Base-by-base conservation (phyloP, 2,113 vertebrate species). In the Anguilla rostrata region DNA sequence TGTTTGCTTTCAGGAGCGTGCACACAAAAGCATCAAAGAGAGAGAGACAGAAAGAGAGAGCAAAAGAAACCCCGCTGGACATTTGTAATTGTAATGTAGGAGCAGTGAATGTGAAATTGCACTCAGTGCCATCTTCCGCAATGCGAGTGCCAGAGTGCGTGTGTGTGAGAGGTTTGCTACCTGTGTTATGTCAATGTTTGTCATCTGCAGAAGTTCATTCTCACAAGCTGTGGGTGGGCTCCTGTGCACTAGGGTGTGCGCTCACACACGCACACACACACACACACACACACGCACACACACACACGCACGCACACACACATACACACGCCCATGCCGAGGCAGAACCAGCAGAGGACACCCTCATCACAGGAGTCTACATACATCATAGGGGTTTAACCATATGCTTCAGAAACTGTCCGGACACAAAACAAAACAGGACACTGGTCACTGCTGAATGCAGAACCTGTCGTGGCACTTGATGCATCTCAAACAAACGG, bases 1-100 rank as follows among this genome's bases (percentile, higher is more conserved):
- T 60, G 88, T 91, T 90, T 91, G 83, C 86, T 89, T 92, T 92
- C 57, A 87, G 87, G 83, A 91, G 83, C 85, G 83, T 87, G 87
- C 84, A 87, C 83, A 85, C 86, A 81, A 78, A 85, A 88, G 85
- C 16, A 26, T 20, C 16, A 26, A 87, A 60, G 43, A 71, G 43
- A 22, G 82, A 84, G 86, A 82, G 16, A 29, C 57, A 39, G 78
- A 63, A 26, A 63, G 60, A 63, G 60, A 22, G 60, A 63, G 20
- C 2, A 26, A 63, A 20, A 22, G 60, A 22, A 63, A 63, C 49
- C 49, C 49, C 49, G 22, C 4, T 20, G 60, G 60, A 22, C 60
- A 63, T 63, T 63, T 63, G 60, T 22, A 2, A 22, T 63, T 26
- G 60, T 63, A 9, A 22, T 63, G 60, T 63, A 26, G 0, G 60